phyloP scores from a whole-genome alignment of 1,140 invertebrate species.

The Pygmarrhopalites habei region DNA sequence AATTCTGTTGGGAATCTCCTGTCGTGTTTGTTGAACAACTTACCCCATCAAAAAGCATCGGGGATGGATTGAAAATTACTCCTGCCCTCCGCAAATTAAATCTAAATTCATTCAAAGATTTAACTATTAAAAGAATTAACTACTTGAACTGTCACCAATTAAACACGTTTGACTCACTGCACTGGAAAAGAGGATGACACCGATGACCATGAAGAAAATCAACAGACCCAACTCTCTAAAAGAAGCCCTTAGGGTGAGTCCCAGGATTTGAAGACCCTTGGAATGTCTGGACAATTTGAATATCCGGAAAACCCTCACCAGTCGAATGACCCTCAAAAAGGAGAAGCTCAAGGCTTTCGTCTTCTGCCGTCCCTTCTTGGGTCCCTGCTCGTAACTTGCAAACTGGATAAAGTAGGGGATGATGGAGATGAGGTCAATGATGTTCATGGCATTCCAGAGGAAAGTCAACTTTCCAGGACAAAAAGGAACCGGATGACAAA shows the following conservation, averaged over 20 bases:
- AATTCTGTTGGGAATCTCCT: too few species aligned
- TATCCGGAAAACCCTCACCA: conserved; percentile 97
- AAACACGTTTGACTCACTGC: too few species aligned
- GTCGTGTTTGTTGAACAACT: too few species aligned
- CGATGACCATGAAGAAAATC: conserved; percentile 97
- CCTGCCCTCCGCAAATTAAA: conserved; percentile 99
- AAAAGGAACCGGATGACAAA: conserved; percentile 93
- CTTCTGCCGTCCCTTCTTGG: conserved; percentile 87
- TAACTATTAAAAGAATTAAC: too few species aligned
- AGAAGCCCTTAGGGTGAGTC: conserved; percentile 94
- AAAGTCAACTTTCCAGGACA: conserved; percentile 99
- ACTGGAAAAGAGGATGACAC: conserved; percentile 97
- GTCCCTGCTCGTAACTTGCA: conserved; percentile 85
- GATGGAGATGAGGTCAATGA: conserved; percentile 97
- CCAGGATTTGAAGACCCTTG: conserved; percentile 94
- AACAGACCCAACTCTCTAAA: conserved; percentile 97
- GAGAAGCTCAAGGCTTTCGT: conserved; percentile 89
- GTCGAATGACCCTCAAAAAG: conserved; percentile 95
- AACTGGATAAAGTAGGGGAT: conserved; percentile 74
- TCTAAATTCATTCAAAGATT: too few species aligned
- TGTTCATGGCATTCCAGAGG: conserved; percentile 96
- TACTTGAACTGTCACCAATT: too few species aligned
- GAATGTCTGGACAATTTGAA: conserved; percentile 97
- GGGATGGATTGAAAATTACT: conserved; percentile 98
- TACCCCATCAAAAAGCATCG: conserved; percentile 51